Evolutionary conservation across 1,140 invertebrate genomes (phyloP), one percentile per base, ranked within the genome.

Genomic region (Drosophila tristis): DNA sequence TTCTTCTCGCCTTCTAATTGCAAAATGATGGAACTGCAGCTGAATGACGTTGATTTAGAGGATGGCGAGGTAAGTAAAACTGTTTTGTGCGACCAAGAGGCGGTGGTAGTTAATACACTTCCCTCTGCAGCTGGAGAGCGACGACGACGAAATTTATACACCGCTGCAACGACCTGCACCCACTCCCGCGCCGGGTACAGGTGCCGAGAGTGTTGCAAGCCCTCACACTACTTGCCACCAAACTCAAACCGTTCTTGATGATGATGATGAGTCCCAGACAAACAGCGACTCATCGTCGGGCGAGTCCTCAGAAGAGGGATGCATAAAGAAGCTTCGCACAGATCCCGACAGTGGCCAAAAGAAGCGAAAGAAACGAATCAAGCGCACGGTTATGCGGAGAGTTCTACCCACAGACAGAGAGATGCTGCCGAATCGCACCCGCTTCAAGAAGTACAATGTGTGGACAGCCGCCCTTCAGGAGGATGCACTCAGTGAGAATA

Each of bases 391-490:
- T 71, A 93, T 82, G 93, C 92, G 61, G 85, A 93, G 79, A 92
- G 93, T 92, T 92, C 93, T 68, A 25, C 93, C 93, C 66, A 75
- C 91, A 1, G 93, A 86, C 75, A 60, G 92, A 77, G 91, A 92
- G 50, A 64, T 59, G 59, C 53, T 72, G 11, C 54, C 72, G 3
- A 79, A 71, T 60, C 78, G 85, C 16, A 57, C 80, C 13, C 62
- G 72, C 1, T 91, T 80, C 44, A 93, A 94, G 25, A 95, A 94
- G 77, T 95, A 94, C 74, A 94, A 95, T 77, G 93, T 95, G 61
- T 95, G 94, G 94, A 93, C 94, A 59, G 93, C 92, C 1, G 93
- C 94, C 39, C 82, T 94, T 4, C 94, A 95, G 81, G 94, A 95
- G 75, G 94, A 95, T 65, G 93, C 94, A 0, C 80, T 95, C 13